Percentiles rank a stretch among this genome's conserved stretches.
Conservation (phyloP, 2,797 vertebrate species). For the Centroberyx gerrardi region DNA sequence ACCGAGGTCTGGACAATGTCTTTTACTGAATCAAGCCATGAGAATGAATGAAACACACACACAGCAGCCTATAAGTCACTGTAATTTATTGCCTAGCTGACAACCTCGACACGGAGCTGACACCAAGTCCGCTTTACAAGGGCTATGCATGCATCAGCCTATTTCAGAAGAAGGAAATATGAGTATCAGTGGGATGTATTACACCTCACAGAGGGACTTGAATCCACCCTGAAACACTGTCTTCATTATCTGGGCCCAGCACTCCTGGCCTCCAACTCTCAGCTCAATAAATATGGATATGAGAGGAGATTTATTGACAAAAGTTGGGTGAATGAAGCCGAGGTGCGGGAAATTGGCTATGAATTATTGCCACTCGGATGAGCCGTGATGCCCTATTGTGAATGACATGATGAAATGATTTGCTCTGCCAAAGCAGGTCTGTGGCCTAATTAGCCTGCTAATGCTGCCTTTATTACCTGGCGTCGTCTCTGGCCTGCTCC, state of each 20-base stretch:
- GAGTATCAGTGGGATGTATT: conserved; percentile 56
- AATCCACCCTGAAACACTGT: conserved; percentile 69
- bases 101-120: conserved; percentile 44
- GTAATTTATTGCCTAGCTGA: conserved; percentile 60
- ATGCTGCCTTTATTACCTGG: conserved; percentile 84
- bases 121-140: conserved; percentile 73
- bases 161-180: conserved; percentile 48
- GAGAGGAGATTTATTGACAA: conserved; percentile 83
- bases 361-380: conserved; percentile 77
- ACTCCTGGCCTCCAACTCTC: conserved; percentile 75
- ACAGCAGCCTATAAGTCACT: conserved; percentile 40
- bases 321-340: conserved; percentile 79
- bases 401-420: conserved; percentile 82
- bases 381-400: conserved; percentile 69
- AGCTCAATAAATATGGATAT: conserved; percentile 87
- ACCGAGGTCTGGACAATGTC: conserved; percentile 29
- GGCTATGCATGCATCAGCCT: conserved; percentile 46
- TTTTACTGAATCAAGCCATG: conserved; percentile 27
- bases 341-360: conserved; percentile 80
- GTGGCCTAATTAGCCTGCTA: conserved; percentile 85
- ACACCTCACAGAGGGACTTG: conserved; percentile 74
- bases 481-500: conserved; percentile 69
- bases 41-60: conserved; percentile 34
- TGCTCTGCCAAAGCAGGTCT: conserved; percentile 75
- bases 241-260: conserved; percentile 76